These are phyloP conservation scores for Ennomos erosarius DNA, from an alignment of 2,888 invertebrate genomes.

Conservation along the genomic window DNA sequence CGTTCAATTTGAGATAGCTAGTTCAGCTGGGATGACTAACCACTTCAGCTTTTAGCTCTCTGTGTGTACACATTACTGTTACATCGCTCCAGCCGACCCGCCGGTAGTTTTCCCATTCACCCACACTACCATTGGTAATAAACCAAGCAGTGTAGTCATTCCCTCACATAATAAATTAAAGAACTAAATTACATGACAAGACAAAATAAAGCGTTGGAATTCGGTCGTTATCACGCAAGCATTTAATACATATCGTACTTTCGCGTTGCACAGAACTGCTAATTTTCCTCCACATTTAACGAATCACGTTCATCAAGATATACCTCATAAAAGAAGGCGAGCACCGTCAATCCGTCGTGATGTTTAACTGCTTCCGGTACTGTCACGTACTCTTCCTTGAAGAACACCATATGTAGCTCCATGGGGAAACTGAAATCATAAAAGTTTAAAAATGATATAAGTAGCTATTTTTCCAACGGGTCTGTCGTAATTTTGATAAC, in stretches of 20 bases:
- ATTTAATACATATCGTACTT: background rate
- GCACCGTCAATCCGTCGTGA: constrained; percentile 90
- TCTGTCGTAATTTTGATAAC: no score
- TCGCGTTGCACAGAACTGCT: background rate
- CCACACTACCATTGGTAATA: no score
- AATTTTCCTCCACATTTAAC: background rate
- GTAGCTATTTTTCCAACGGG: no score
- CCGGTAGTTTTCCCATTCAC: no score
- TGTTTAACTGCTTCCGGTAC: constrained; percentile 87
- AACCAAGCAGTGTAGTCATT: background rate
- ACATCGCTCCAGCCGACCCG: no score
- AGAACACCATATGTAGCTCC: constrained; percentile 92
- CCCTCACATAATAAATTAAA: background rate
- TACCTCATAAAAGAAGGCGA: constrained; percentile 93
- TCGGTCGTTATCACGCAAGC: constrained; percentile 11
- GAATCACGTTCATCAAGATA: constrained; percentile 30
- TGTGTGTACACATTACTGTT: no score
- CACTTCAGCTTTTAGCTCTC: no score
- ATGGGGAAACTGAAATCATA: constrained; percentile 86
- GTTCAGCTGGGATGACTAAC: no score
- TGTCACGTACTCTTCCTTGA: constrained; percentile 87
- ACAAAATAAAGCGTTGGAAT: constrained; percentile 1
- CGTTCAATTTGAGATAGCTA: no score
- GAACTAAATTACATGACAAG: constrained; percentile 6
- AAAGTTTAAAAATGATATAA: no score